A percentile compares a stretch with the other conserved stretches of the same genome.
Evolutionary conservation across 2,113 vertebrate species (phyloP).

Genomic region (Antigone vipio): DNA sequence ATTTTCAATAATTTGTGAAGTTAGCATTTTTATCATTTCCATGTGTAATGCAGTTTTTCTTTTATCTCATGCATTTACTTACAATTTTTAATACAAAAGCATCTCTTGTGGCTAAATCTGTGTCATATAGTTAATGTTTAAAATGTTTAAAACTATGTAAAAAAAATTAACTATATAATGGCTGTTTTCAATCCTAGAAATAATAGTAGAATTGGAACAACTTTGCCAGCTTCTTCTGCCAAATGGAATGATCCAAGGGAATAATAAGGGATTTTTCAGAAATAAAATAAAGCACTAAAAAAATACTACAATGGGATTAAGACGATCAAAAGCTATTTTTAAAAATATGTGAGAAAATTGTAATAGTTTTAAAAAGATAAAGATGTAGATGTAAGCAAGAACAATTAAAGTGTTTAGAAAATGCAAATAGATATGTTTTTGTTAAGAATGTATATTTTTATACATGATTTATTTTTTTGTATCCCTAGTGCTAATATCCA

Average conservation of each 20-base stretch:
- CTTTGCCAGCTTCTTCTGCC: neutral
- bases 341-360: neutral
- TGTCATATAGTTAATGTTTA: neutral
- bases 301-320: neutral
- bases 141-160: neutral
- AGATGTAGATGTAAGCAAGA: neutral
- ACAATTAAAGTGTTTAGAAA: neutral
- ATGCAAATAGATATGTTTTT: neutral
- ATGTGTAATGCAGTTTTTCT: neutral
- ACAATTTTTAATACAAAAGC: neutral
- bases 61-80: neutral
- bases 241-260: neutral
- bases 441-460: neutral
- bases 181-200: neutral
- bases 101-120: neutral
- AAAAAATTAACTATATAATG: neutral
- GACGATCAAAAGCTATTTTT: neutral
- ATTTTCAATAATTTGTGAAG: neutral
- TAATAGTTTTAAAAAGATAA: neutral
- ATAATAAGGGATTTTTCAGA: neutral
- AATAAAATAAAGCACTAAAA: neutral
- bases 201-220: neutral
- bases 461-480: neutral
- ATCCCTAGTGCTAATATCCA: neutral
- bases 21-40: neutral